A percentile compares a stretch with the other conserved stretches of the same genome.
These are phyloP conservation scores for Muscicapa adusta DNA, from an alignment of 2,113 vertebrate species.

Conservation along the genomic window DNA sequence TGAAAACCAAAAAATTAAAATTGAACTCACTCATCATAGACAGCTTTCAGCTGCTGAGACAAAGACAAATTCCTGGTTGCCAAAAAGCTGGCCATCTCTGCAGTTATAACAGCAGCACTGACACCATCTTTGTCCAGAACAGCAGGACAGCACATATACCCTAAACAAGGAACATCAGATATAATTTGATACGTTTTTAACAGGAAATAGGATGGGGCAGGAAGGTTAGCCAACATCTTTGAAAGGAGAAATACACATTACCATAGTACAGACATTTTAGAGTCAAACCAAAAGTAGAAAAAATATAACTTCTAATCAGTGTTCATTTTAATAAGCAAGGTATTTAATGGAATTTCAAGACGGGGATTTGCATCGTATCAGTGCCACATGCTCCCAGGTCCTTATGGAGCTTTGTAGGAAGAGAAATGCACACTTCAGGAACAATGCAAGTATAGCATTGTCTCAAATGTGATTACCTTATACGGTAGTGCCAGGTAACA, in stretches of 20 bases:
- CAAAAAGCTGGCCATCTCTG: slow-evolving; percentile 88
- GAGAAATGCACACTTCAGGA: neutral
- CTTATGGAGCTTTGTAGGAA: neutral
- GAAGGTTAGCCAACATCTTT: neutral
- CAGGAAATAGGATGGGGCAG: neutral
- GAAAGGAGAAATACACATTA: neutral
- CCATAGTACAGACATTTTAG: neutral
- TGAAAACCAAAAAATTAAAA: neutral
- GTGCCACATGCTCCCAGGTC: neutral
- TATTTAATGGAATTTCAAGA: neutral
- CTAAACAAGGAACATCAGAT: slow-evolving; percentile 62
- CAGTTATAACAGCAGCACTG: slow-evolving; percentile 90
- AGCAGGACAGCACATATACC: slow-evolving; percentile 92
- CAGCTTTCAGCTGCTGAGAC: slow-evolving; percentile 84
- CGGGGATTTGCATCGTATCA: accelerated
- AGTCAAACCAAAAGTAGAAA: neutral
- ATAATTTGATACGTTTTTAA: neutral
- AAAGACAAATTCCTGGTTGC: slow-evolving; percentile 80
- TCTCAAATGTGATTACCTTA: neutral
- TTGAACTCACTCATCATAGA: slow-evolving; percentile 88
- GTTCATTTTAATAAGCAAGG: neutral
- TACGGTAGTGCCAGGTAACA: neutral
- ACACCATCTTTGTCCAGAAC: slow-evolving; percentile 98
- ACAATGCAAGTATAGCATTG: neutral
- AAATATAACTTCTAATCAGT: neutral